A percentile compares a stretch with the other conserved stretches of the same genome.
These are phyloP conservation scores for Ciconia stormi DNA, from an alignment of 2,113 vertebrate genomes.

Conservation along the genomic window DNA sequence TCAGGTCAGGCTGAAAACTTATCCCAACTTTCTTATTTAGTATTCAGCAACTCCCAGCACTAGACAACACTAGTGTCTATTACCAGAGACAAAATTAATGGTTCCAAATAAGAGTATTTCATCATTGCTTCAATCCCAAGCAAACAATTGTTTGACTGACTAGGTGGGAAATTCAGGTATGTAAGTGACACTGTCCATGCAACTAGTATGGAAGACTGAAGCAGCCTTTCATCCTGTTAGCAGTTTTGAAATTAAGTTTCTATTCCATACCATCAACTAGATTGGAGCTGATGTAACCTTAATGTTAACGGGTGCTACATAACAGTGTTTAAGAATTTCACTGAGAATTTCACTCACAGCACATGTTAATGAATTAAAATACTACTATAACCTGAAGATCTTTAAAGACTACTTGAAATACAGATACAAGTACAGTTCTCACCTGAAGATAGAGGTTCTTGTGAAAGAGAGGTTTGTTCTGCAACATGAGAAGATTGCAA, in stretches of 20 bases:
- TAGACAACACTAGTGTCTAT: background rate
- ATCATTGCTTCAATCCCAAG: background rate
- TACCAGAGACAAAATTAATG: background rate
- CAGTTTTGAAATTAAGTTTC: background rate
- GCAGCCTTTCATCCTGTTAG: background rate
- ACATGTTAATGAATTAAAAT: background rate
- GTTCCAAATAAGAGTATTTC: background rate
- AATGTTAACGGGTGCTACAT: background rate
- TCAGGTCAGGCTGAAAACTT: background rate
- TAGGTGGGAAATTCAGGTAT: background rate
- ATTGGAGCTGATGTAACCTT: background rate
- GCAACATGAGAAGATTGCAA: conserved; percentile 64
- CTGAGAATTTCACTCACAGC: background rate
- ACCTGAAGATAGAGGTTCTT: conserved; percentile 76
- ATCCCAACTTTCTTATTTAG: background rate
- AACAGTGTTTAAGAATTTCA: background rate
- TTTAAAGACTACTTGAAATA: background rate
- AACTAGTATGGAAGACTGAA: background rate
- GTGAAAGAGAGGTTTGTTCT: conserved; percentile 78
- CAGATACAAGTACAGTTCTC: background rate
- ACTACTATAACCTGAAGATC: background rate
- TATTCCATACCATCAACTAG: background rate
- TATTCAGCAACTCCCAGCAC: background rate
- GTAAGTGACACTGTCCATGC: background rate
- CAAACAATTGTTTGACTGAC: background rate